phyloP scores from a whole-genome alignment of 2,797 vertebrate genomes.

The Carduelis carduelis region DNA sequence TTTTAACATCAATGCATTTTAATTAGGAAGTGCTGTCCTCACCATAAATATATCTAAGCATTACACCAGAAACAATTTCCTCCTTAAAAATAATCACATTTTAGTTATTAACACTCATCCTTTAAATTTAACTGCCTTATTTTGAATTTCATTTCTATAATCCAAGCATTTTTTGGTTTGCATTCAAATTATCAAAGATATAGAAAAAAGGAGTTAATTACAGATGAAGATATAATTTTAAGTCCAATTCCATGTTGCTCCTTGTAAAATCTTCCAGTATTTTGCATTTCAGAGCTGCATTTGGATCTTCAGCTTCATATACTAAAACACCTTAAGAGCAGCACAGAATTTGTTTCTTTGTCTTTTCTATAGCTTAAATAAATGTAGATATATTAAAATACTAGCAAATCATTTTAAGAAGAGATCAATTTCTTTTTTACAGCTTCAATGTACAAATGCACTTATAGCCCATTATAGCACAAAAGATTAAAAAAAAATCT shows the following conservation, averaged over 20 bases:
- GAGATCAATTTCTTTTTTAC: constrained; percentile 24
- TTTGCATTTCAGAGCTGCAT: background rate
- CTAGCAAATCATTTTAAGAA: background rate
- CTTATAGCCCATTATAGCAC: background rate
- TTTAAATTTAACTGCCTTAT: background rate
- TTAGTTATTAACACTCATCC: background rate
- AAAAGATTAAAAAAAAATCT: background rate
- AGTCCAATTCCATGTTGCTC: background rate
- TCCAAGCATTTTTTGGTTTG: background rate
- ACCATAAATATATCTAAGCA: background rate
- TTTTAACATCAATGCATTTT: background rate
- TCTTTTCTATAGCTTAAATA: background rate
- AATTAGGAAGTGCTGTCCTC: background rate
- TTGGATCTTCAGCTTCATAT: background rate
- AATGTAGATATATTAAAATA: constrained; percentile 36
- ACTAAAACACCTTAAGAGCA: background rate
- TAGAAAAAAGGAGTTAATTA: background rate
- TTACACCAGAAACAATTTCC: background rate
- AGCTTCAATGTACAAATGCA: constrained; percentile 11
- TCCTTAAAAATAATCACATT: background rate
- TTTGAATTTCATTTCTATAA: background rate
- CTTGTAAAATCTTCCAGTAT: background rate
- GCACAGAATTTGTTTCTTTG: background rate
- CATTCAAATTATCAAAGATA: background rate
- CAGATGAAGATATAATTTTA: background rate